These are phyloP conservation scores for Acomys russatus DNA, from an alignment of 2,797 vertebrate genomes.

Conservation along the genomic window DNA sequence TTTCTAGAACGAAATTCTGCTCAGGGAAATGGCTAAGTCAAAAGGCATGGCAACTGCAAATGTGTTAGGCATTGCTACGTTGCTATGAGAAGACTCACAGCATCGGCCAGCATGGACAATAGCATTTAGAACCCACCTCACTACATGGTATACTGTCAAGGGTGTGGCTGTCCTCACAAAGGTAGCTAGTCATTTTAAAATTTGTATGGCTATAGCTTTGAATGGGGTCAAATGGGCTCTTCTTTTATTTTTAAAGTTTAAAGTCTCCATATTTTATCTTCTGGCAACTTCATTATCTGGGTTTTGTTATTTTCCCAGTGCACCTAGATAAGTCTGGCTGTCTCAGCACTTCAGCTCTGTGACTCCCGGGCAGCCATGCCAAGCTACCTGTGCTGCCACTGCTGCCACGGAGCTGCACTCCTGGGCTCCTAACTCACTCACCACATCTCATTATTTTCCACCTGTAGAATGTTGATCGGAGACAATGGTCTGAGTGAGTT, in stretches of 20 bases:
- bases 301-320: constrained; percentile 32
- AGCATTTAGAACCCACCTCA: not conserved
- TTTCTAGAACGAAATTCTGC: not conserved
- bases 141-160: not conserved
- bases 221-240: not conserved
- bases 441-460: not conserved
- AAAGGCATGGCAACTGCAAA: not conserved
- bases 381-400: not conserved
- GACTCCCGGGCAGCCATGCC: not conserved
- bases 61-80: not conserved
- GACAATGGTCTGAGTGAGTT: not conserved
- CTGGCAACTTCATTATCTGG: not conserved
- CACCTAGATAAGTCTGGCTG: not conserved
- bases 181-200: not conserved
- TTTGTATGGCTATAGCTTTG: not conserved
- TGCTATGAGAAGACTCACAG: not conserved
- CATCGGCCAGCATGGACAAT: no score
- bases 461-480: not conserved
- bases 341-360: not conserved
- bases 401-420: not conserved
- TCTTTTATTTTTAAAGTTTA: constrained; percentile 33
- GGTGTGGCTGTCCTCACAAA: not conserved
- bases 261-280: not conserved
- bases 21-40: not conserved
- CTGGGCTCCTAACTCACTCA: not conserved